A percentile compares a stretch with the other conserved stretches of the same genome.
Evolutionary conservation across 92 coral and sea anemone genomes (phyloP).

Genomic region (Muricea muricata): DNA sequence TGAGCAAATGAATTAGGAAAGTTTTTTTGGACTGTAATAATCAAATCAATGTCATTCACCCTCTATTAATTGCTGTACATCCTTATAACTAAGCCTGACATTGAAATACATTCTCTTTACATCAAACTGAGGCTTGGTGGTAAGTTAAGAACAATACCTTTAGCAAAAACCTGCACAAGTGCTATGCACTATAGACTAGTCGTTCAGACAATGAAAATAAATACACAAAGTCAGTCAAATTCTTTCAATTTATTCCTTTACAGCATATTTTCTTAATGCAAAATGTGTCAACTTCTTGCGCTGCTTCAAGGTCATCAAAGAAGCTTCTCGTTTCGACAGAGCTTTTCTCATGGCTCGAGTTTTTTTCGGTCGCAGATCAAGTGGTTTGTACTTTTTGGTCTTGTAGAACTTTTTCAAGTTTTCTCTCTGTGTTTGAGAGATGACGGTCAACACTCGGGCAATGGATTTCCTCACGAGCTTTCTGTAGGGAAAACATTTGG

Average conservation of each 20-base stretch:
- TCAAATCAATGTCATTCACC: too few species aligned
- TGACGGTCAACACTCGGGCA: slow-evolving; percentile 95
- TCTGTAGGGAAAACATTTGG: slow-evolving; percentile 43
- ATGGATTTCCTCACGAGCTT: slow-evolving; percentile 94
- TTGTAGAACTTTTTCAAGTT: slow-evolving; percentile 93
- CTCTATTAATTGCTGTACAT: too few species aligned
- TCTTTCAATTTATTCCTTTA: slow-evolving; percentile 80
- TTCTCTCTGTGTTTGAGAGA: slow-evolving; percentile 95
- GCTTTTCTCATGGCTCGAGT: slow-evolving; percentile 95
- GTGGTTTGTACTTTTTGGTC: slow-evolving; percentile 92
- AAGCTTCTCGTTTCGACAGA: slow-evolving; percentile 88
- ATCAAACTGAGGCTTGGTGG: too few species aligned
- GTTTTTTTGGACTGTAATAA: too few species aligned
- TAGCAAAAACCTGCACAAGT: too few species aligned
- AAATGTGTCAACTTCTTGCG: slow-evolving; percentile 93
- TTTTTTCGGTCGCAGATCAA: slow-evolving; percentile 92
- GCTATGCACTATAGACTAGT: too few species aligned
- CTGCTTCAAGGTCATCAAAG: slow-evolving; percentile 83
- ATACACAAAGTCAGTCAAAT: not conserved
- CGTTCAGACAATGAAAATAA: not conserved
- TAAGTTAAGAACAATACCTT: too few species aligned
- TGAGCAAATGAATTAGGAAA: too few species aligned
- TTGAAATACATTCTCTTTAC: too few species aligned
- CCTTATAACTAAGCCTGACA: too few species aligned
- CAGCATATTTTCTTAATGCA: slow-evolving; percentile 94